Base-by-base conservation (phyloP, 1,140 invertebrate genomes). In the Drosophila arizonae region DNA sequence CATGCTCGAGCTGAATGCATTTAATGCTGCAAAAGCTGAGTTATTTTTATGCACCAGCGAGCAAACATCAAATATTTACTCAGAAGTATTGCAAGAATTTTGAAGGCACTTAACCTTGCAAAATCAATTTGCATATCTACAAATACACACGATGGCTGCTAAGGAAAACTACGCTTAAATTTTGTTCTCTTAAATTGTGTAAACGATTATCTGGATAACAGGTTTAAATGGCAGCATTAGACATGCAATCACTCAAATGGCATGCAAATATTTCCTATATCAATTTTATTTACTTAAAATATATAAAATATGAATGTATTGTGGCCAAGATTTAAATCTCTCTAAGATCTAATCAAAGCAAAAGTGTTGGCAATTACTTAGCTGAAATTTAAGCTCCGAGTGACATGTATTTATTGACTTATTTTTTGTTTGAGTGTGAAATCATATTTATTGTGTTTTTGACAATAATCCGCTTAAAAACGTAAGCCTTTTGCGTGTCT, bases 11-110 rank as follows among this genome's bases (percentile, higher is more conserved):
- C 24, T 67, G 56, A 61, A 61, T 72, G 64, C 64, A 62, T 48
- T 55, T 11, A 15, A 51, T 66, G 21, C 48, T 45, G 45, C 46
- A 51, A 36, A 55, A 60, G 63, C 39, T 33, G 33, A 43, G 50
- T 41, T 72, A 72, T 61, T 72, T 67, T 61, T 67, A 66, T 56
- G 63, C 64, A 28, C 33, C 33, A 41, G 24, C 43, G 60, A 68
- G 46, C 70, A 68, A 56, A 72, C 50, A 61, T 68, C 43, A 72
- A 68, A 55, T 68, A 72, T 68, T 67, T 68, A 72, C 30, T 41
- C 68, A 39, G 50, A 41, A 50, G 55, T 62, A 68, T 50, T 56
- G 56, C 43, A 41, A 43, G 45, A 30, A 43, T 30, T 57, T 13
- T 33, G 5, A 30, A 60, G 63, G 55, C 48, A 54, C 39, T 67